A percentile compares a stretch with the other conserved stretches of the same genome.
Conservation (phyloP, 2,888 invertebrate species). For the Bembecia ichneumoniformis region DNA sequence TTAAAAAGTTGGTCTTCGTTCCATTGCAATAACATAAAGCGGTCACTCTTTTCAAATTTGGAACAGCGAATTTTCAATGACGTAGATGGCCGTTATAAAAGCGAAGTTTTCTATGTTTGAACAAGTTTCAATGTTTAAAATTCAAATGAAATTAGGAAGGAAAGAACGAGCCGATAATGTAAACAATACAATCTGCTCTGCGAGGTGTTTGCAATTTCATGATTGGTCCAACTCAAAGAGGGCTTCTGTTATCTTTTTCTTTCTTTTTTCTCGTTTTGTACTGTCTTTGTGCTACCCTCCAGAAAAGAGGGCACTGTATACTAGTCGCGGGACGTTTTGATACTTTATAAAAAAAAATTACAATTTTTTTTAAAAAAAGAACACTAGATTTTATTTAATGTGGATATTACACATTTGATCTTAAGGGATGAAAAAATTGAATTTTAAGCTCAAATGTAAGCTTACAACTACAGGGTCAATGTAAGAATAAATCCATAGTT, state of each 20-base stretch:
- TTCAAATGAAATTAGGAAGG: neutral
- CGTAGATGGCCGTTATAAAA: too few species aligned
- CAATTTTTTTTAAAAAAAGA: neutral
- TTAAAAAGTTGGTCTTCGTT: too few species aligned
- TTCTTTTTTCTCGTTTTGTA: constrained; percentile 53
- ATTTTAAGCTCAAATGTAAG: too few species aligned
- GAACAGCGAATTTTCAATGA: too few species aligned
- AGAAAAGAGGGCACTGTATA: constrained; percentile 52
- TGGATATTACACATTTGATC: too few species aligned
- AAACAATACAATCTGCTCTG: constrained; percentile 1
- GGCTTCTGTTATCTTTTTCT: constrained; percentile 52
- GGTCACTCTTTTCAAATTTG: too few species aligned
- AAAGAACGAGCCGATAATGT: neutral
- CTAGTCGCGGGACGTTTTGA: constrained; percentile 23
- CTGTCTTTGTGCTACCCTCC: constrained; percentile 60
- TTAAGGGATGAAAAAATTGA: too few species aligned
- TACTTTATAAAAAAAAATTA: constrained; percentile 23
- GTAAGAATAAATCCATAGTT: too few species aligned
- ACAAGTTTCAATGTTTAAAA: neutral
- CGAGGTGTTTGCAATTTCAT: constrained; percentile 40
- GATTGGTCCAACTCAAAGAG: constrained; percentile 50
- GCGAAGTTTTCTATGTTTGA: too few species aligned
- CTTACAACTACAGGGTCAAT: too few species aligned
- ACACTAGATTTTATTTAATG: too few species aligned
- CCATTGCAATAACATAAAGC: too few species aligned